phyloP scores from a whole-genome alignment of 2,888 invertebrate genomes.

The Diogma glabrata region DNA sequence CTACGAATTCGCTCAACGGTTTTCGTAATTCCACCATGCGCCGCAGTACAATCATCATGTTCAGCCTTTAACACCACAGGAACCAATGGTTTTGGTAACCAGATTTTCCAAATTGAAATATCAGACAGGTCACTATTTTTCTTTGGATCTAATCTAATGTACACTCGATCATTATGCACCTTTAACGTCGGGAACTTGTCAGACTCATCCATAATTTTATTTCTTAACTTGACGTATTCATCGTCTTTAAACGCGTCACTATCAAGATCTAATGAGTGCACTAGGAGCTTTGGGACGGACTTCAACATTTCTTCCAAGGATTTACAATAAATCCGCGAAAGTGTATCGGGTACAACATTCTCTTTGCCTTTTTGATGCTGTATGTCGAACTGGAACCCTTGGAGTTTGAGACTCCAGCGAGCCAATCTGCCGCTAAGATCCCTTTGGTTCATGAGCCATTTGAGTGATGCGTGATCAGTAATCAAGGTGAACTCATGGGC shows the following conservation, averaged over 20 bases:
- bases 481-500: background rate
- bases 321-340: background rate
- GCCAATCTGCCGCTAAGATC: background rate
- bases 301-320: background rate
- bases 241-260: background rate
- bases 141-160: background rate
- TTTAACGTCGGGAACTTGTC: background rate
- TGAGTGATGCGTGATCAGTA: background rate
- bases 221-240: background rate
- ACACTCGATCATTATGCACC: background rate
- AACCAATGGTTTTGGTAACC: background rate
- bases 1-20: too few relatives aligned
- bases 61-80: background rate
- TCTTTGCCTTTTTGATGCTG: background rate
- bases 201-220: background rate
- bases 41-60: background rate
- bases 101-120: constrained; percentile 8
- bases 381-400: background rate
- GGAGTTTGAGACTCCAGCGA: background rate
- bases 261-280: background rate
- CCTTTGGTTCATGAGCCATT: background rate
- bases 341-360: background rate
- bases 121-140: too few relatives aligned
- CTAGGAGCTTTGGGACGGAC: background rate
- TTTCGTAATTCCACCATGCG: too few relatives aligned